Evolutionary conservation across 1,140 invertebrate species (phyloP), one percentile per base, ranked within the genome.

Genomic region (Argopecten irradians): DNA sequence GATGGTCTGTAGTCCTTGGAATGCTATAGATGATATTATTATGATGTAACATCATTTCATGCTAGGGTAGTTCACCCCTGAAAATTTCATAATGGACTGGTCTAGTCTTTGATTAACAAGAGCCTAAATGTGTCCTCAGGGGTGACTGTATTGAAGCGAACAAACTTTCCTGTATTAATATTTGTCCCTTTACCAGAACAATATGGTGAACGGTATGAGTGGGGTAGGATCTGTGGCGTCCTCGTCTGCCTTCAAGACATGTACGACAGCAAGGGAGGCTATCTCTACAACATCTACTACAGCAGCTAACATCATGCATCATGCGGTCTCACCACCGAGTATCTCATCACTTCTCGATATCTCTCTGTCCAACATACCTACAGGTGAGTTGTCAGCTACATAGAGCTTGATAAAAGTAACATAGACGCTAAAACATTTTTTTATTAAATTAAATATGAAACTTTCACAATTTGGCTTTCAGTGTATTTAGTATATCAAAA

Each of bases 301-400:
- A 28, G 87, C 82, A 34, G 82, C 84, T 8, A 88, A 85, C 28
- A 33, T 84, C 8, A 71, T 34, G 7, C 87, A 87, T 22, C 46
- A 83, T 28, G 83, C 86, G 33, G 11, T 91, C 0, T 93, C 92
- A 16, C 92, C 92, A 33, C 92, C 92, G 19, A 92, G 87, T 84
- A 92, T 93, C 13, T 92, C 92, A 5, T 90, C 90, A 3, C 83
- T 93, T 2, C 86, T 93, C 33, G 92, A 93, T 86, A 91, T 93
- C 14, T 92, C 92, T 2, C 87, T 93, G 82, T 91, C 91, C 55
- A 89, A 89, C n/a, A 39, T 90, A 34, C 89, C 88, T 2, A 71
- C 55, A 71, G n/a, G 55, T 71, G n/a, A 71, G 55, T 19, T 5
- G 19, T 46, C 1, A 19, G 43, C 19, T 46, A 19, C 43, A 19